These are phyloP conservation scores for Odontamblyopus rebecca DNA, from an alignment of 2,797 vertebrate species.

Conservation along the genomic window DNA sequence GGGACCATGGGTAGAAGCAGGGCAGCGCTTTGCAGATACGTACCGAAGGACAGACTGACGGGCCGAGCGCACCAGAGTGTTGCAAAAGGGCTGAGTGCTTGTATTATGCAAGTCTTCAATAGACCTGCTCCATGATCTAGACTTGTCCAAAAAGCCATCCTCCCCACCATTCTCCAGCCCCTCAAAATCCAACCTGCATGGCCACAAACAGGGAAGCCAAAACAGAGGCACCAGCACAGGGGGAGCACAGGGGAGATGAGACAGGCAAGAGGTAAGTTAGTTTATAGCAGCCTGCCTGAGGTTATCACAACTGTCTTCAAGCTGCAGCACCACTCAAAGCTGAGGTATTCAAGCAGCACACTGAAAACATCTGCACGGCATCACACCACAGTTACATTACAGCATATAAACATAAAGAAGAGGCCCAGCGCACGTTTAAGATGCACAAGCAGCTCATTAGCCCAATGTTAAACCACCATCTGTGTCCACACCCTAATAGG, in stretches of 20 bases:
- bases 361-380: constrained; percentile 40
- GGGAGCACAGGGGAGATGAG: constrained; percentile 40
- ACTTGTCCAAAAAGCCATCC: constrained; percentile 89
- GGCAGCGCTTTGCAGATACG: constrained; percentile 72
- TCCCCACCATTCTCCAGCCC: constrained; percentile 90
- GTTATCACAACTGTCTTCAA: constrained; percentile 61
- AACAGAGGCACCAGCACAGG: constrained; percentile 53
- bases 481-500: constrained; percentile 39
- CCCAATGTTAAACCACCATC: constrained; percentile 44
- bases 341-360: constrained; percentile 47
- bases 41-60: constrained; percentile 96
- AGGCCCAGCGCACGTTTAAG: constrained; percentile 43
- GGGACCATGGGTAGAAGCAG: constrained; percentile 61
- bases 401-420: constrained; percentile 55
- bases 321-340: constrained; percentile 50
- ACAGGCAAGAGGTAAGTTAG: constrained; percentile 58
- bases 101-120: constrained; percentile 96
- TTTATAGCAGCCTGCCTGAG: constrained; percentile 53
- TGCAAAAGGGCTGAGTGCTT: constrained; percentile 87
- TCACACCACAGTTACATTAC: constrained; percentile 50
- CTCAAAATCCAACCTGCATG: constrained; percentile 97
- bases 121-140: constrained; percentile 96
- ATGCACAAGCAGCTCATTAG: constrained; percentile 48
- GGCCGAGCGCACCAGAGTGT: constrained; percentile 92
- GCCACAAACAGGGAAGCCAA: constrained; percentile 66